Conservation (phyloP, 2,113 vertebrate species). For the Puma concolor region DNA sequence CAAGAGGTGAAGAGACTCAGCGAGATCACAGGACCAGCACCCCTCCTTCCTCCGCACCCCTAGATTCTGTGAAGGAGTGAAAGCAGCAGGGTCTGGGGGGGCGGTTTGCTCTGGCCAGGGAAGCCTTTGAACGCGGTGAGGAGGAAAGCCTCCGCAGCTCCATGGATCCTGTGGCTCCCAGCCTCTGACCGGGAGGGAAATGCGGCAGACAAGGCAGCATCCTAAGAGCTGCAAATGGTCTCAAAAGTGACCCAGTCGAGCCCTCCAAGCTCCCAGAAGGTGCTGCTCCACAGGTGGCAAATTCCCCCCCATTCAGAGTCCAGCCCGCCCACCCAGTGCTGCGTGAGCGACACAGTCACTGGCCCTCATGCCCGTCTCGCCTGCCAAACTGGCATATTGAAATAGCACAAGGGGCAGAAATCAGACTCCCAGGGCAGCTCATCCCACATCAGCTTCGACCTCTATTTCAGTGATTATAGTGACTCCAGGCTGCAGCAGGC, state of each 20-base stretch:
- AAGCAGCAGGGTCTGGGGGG: not conserved
- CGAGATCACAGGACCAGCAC: not conserved
- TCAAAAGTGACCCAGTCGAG: not conserved
- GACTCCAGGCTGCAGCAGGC: not conserved
- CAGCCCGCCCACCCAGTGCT: not conserved
- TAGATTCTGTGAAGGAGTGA: not conserved
- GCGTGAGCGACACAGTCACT: rapidly evolving
- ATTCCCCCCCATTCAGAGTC: not conserved
- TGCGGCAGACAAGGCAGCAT: not conserved
- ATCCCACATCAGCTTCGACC: not conserved
- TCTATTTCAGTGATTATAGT: not conserved
- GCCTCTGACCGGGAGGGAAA: not conserved
- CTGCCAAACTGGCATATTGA: not conserved
- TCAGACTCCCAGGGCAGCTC: not conserved
- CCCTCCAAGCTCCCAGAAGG: not conserved
- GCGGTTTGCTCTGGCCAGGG: not conserved
- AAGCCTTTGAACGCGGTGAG: not conserved
- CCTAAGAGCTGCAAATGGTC: not conserved
- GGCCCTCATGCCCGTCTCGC: not conserved
- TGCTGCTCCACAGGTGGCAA: not conserved
- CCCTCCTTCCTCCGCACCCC: not conserved
- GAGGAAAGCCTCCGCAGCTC: not conserved
- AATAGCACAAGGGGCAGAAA: not conserved
- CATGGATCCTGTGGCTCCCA: not conserved
- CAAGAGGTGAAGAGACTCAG: not conserved